Evolutionary conservation across 1,140 invertebrate genomes (phyloP).

Genomic region (Platorchestia sp.): DNA sequence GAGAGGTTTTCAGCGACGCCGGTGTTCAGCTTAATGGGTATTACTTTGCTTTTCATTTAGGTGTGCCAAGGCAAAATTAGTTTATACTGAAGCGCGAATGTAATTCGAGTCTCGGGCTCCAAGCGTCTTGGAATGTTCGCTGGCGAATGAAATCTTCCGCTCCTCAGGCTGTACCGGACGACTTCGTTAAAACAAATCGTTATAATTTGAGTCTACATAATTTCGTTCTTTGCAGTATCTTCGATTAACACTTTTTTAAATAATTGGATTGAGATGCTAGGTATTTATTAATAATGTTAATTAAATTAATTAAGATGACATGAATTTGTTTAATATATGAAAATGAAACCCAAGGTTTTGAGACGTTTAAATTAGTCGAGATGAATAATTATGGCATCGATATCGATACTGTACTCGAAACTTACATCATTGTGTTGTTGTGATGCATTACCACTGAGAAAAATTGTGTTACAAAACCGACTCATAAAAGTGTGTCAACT

Average conservation of each 20-base stretch:
- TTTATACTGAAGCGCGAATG: background rate
- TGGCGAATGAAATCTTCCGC: background rate
- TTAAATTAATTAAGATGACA: too few relatives aligned
- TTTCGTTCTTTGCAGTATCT: background rate
- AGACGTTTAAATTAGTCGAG: too few relatives aligned
- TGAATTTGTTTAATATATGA: too few relatives aligned
- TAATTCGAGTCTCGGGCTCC: background rate
- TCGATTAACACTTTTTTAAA: background rate
- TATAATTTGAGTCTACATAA: background rate
- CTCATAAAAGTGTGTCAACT: too few relatives aligned
- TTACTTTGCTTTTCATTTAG: slow-evolving; percentile 53
- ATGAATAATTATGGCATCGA: too few relatives aligned
- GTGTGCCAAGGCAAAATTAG: slow-evolving; percentile 44
- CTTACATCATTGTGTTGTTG: too few relatives aligned
- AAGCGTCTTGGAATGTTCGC: background rate
- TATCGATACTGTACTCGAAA: too few relatives aligned
- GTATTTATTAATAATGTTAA: too few relatives aligned
- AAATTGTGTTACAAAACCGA: too few relatives aligned
- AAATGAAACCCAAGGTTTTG: too few relatives aligned
- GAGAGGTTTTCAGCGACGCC: slow-evolving; percentile 46
- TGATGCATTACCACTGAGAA: too few relatives aligned
- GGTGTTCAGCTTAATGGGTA: slow-evolving; percentile 46
- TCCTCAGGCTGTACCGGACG: background rate
- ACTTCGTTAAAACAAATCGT: background rate
- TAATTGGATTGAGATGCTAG: background rate